Evolutionary conservation across 2,888 invertebrate species (phyloP).

Genomic region (Heliconius aoede): DNA sequence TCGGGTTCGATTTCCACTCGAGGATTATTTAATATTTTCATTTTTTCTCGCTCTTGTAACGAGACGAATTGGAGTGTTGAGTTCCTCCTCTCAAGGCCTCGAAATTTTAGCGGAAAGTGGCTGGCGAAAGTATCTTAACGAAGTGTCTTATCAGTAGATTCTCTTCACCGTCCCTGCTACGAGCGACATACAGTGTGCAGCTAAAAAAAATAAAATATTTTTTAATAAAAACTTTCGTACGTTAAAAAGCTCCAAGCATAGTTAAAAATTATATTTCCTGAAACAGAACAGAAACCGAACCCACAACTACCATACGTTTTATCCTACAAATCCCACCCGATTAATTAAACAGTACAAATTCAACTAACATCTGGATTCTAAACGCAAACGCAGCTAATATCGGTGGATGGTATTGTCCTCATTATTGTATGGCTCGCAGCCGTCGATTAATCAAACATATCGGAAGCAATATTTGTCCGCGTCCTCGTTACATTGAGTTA

Average conservation of each 20-base stretch:
- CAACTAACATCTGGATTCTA: background rate
- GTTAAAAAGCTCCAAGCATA: background rate
- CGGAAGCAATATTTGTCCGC: slow-evolving; percentile 26
- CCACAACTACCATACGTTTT: background rate
- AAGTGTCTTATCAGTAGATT: too few relatives aligned
- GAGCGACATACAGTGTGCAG: background rate
- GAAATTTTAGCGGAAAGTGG: too few relatives aligned
- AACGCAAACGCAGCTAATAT: background rate
- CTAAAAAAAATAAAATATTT: too few relatives aligned
- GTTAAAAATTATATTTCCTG: background rate
- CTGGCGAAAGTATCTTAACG: too few relatives aligned
- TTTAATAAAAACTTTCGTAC: too few relatives aligned
- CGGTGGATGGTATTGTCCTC: background rate
- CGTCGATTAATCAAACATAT: slow-evolving; percentile 19
- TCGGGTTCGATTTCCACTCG: too few relatives aligned
- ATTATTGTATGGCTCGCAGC: slow-evolving; percentile 7
- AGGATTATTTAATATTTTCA: too few relatives aligned
- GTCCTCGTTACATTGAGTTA: slow-evolving; percentile 16
- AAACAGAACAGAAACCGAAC: background rate
- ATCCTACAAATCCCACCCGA: background rate
- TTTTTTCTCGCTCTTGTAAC: too few relatives aligned
- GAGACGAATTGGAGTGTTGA: too few relatives aligned
- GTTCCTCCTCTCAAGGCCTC: too few relatives aligned
- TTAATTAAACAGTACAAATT: slow-evolving; percentile 11
- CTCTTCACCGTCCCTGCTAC: too few relatives aligned